These are phyloP conservation scores for Molanna angustata DNA, from an alignment of 2,888 invertebrate species.

Conservation along the genomic window DNA sequence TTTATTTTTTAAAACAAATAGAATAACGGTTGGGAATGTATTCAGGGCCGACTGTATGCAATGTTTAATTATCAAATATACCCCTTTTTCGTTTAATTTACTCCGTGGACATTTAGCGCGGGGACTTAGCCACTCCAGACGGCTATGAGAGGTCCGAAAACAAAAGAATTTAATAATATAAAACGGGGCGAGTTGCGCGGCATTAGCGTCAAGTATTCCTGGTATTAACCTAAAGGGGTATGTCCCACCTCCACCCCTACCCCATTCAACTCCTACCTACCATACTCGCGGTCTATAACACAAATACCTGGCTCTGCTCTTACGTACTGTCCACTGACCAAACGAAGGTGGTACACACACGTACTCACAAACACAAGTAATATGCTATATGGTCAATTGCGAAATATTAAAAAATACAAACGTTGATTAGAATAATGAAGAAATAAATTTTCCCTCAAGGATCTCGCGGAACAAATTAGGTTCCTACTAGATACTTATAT, in stretches of 20 bases:
- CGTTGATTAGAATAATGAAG: too few relatives aligned
- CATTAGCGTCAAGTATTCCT: slow-evolving; percentile 30
- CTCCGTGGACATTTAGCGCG: slow-evolving; percentile 18
- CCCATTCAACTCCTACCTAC: not conserved
- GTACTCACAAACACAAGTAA: too few relatives aligned
- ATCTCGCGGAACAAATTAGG: too few relatives aligned
- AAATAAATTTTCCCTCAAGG: too few relatives aligned
- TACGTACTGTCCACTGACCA: too few relatives aligned
- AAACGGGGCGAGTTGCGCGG: slow-evolving; percentile 27
- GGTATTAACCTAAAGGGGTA: slow-evolving; percentile 19
- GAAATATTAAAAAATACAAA: too few relatives aligned
- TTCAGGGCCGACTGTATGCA: slow-evolving; percentile 17
- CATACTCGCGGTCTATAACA: too few relatives aligned
- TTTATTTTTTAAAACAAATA: slow-evolving; percentile 32
- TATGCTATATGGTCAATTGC: too few relatives aligned
- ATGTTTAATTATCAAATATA: slow-evolving; percentile 32
- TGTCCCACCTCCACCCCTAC: slow-evolving; percentile 1
- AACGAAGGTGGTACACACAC: too few relatives aligned
- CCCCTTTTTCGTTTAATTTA: slow-evolving; percentile 30
- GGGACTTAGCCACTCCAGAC: slow-evolving; percentile 26
- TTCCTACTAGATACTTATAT: too few relatives aligned
- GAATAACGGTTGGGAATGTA: slow-evolving; percentile 23
- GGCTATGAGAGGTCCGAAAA: slow-evolving; percentile 20
- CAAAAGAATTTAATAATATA: slow-evolving; percentile 34
- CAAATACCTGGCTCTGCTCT: too few relatives aligned